Evolutionary conservation across 2,113 vertebrate genomes (phyloP).

Genomic region (Lathamus discolor): DNA sequence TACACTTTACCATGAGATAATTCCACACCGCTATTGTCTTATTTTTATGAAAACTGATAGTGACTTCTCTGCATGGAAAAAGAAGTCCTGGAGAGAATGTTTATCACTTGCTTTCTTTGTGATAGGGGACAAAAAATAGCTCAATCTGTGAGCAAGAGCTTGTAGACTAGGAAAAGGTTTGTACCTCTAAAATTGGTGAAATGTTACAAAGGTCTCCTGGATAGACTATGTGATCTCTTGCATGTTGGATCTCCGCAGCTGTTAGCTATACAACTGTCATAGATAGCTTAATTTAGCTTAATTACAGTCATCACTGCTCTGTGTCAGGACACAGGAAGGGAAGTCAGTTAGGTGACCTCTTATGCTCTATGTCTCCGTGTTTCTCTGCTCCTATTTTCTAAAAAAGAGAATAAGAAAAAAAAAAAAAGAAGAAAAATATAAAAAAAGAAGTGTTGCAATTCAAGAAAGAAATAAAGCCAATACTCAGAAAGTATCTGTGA

Average conservation of each 20-base stretch:
- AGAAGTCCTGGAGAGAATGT: background rate
- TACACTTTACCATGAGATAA: background rate
- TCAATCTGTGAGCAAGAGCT: background rate
- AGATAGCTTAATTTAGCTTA: background rate
- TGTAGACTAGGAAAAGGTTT: background rate
- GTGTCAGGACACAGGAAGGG: too few relatives aligned
- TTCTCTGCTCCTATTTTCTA: background rate
- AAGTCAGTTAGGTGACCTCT: background rate
- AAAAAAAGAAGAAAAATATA: too few relatives aligned
- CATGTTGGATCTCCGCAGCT: background rate
- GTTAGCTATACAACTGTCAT: background rate
- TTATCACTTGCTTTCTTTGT: background rate
- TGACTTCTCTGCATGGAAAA: background rate
- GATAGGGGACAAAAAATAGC: rapidly evolving
- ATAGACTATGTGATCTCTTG: background rate
- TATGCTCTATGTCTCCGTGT: background rate
- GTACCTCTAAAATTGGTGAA: background rate
- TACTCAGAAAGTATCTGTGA: background rate
- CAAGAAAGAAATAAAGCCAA: background rate
- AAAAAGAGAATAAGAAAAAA: too few relatives aligned
- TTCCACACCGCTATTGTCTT: background rate
- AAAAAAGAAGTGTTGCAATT: background rate
- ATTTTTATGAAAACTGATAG: background rate
- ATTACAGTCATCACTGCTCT: background rate
- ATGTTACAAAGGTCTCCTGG: background rate